These are phyloP conservation scores for Pyrocephalus nanus DNA, from an alignment of 2,797 vertebrate species.

Conservation along the genomic window DNA sequence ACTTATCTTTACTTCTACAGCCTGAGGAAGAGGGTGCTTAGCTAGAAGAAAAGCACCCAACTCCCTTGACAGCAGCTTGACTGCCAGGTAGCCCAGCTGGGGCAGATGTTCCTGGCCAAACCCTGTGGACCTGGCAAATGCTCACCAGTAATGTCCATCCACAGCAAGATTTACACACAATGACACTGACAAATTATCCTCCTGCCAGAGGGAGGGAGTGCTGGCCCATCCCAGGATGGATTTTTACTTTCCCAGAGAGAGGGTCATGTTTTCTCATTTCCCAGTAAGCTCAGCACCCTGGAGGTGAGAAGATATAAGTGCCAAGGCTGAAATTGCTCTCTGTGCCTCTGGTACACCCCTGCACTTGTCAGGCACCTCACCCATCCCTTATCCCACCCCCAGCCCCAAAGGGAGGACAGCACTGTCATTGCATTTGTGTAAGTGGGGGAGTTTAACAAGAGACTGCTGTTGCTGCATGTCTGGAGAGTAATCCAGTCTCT, in stretches of 20 bases:
- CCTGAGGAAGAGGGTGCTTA: neutral
- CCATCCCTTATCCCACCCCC: neutral
- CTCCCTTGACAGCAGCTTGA: neutral
- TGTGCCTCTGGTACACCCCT: fast-evolving
- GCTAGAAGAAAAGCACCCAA: neutral
- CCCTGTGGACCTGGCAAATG: neutral
- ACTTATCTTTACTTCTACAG: too few species aligned
- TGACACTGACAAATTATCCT: neutral
- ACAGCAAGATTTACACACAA: neutral
- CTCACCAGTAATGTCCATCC: fast-evolving
- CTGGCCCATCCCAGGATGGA: neutral
- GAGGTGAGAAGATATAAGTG: neutral
- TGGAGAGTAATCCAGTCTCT: neutral
- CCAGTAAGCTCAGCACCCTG: neutral
- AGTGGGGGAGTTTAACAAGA: neutral
- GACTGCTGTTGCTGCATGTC: neutral
- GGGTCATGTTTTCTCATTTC: neutral
- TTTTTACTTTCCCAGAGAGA: neutral
- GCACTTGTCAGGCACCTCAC: fast-evolving
- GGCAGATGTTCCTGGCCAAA: neutral
- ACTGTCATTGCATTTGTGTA: too few species aligned
- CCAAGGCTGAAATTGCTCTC: neutral
- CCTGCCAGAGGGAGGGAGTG: neutral
- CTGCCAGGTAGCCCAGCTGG: neutral
- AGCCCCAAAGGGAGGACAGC: neutral